Conservation (phyloP, 2,888 invertebrate species). For the Coremacera marginata region DNA sequence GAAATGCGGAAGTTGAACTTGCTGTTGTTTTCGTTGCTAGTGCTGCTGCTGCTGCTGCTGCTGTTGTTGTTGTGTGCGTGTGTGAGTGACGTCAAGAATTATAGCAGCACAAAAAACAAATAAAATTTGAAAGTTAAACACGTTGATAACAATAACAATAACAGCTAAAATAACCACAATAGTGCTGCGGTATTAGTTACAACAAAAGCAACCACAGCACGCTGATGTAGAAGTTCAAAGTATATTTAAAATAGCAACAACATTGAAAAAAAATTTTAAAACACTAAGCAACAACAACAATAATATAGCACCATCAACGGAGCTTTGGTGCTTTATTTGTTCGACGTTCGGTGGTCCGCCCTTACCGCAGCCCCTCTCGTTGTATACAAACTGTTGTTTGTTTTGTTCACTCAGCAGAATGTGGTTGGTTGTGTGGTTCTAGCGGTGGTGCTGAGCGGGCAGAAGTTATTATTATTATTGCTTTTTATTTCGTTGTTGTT, state of each 20-base stretch:
- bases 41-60: conserved; percentile 37
- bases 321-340: conserved; percentile 31
- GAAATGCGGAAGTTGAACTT: conserved; percentile 29
- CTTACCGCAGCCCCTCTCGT: neutral
- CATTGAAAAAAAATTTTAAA: conserved; percentile 39
- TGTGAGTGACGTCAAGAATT: conserved; percentile 18
- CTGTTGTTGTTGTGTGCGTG: conserved; percentile 33
- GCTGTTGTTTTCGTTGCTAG: conserved; percentile 40
- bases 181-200: neutral
- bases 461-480: conserved; percentile 46
- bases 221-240: conserved; percentile 23
- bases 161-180: conserved; percentile 3
- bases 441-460: neutral
- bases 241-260: conserved; percentile 34
- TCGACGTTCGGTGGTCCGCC: neutral
- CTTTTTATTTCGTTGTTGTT: conserved; percentile 9
- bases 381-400: conserved; percentile 19
- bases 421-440: neutral
- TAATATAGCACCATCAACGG: conserved; percentile 39
- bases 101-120: conserved; percentile 9
- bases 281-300: conserved; percentile 29
- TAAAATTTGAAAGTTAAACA: conserved; percentile 46
- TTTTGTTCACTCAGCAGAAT: conserved; percentile 37
- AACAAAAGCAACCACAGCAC: conserved; percentile 38
- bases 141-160: conserved; percentile 42